These are phyloP conservation scores for Hepsetus odoe DNA, from an alignment of 2,113 vertebrate species.

Conservation along the genomic window DNA sequence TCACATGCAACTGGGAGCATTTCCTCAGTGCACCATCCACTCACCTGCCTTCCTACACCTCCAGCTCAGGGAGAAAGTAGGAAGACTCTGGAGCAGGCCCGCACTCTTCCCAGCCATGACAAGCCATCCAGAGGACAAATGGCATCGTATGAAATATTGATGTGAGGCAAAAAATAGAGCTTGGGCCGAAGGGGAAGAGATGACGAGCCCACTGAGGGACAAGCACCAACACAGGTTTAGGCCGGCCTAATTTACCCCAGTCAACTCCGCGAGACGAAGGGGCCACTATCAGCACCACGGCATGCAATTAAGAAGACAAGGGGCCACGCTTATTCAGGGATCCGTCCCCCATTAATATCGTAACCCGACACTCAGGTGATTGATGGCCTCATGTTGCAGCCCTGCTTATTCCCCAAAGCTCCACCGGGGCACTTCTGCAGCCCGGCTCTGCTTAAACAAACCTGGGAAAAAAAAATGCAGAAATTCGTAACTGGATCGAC, in stretches of 20 bases:
- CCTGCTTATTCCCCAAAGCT: slow-evolving; percentile 50
- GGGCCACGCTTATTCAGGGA: slow-evolving; percentile 66
- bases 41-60: not conserved
- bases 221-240: slow-evolving; percentile 60
- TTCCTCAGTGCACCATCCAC: not conserved
- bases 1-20: not conserved
- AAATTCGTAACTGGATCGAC: not conserved
- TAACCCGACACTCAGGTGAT: slow-evolving; percentile 61
- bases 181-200: slow-evolving; percentile 54
- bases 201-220: slow-evolving; percentile 54
- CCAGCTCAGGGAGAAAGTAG: slow-evolving; percentile 52
- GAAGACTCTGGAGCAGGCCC: slow-evolving; percentile 49
- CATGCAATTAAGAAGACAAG: slow-evolving; percentile 69
- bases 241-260: slow-evolving; percentile 67
- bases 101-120: slow-evolving; percentile 61
- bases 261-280: slow-evolving; percentile 65
- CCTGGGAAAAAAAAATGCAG: slow-evolving; percentile 9
- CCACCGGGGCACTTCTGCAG: slow-evolving; percentile 21
- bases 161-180: slow-evolving; percentile 75
- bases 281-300: slow-evolving; percentile 62
- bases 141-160: slow-evolving; percentile 75
- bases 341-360: slow-evolving; percentile 62
- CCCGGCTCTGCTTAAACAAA: slow-evolving; percentile 11
- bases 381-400: slow-evolving; percentile 58
- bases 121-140: slow-evolving; percentile 68